These are phyloP conservation scores for Atrina japonica DNA, from an alignment of 2,888 invertebrate species.

Conservation along the genomic window DNA sequence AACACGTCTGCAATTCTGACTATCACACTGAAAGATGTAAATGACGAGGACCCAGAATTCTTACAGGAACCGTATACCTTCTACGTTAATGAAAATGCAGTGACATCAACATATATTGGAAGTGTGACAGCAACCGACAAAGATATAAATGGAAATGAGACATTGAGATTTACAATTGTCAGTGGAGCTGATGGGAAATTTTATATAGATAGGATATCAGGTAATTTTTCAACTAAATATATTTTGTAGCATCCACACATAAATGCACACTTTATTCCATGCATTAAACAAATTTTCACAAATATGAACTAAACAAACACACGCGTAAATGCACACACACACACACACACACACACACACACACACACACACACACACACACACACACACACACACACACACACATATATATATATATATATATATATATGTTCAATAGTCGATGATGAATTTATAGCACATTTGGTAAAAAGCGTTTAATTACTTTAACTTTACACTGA, in stretches of 20 bases:
- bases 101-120: slow-evolving; percentile 6
- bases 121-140: slow-evolving; percentile 32
- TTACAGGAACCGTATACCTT: slow-evolving; percentile 34
- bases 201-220: slow-evolving; percentile 49
- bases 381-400: no score
- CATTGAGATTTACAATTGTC: slow-evolving; percentile 40
- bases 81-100: slow-evolving; percentile 48
- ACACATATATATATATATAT: no score
- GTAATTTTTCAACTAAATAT: slow-evolving; percentile 31
- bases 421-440: no score
- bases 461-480: no score
- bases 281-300: no score
- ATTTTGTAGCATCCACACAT: not conserved
- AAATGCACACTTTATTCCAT: no score
- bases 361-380: no score
- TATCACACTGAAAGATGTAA: slow-evolving; percentile 47
- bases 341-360: no score
- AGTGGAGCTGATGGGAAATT: slow-evolving; percentile 49
- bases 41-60: slow-evolving; percentile 57
- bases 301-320: no score
- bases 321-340: no score
- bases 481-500: no score
- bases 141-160: slow-evolving; percentile 33
- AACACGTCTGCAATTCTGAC: slow-evolving; percentile 35
- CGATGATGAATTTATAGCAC: no score